Evolutionary conservation across 2,888 invertebrate genomes (phyloP).

Genomic region (Arctia plantaginis): DNA sequence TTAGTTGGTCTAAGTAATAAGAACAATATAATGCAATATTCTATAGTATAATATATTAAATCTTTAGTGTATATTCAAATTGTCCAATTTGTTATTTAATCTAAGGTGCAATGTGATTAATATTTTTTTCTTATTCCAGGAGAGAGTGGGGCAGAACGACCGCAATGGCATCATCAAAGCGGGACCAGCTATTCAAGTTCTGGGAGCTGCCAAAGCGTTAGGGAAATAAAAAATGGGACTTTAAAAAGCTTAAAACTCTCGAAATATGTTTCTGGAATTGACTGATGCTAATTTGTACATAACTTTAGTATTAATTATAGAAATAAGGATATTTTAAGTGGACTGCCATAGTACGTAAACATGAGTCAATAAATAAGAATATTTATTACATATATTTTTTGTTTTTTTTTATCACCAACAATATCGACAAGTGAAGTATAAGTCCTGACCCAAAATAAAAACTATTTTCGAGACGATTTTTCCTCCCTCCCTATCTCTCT

Average conservation of each 20-base stretch:
- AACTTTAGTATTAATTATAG: not conserved
- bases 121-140: conserved; percentile 55
- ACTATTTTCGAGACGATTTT: too few species aligned
- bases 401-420: not conserved
- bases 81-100: too few species aligned
- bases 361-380: not conserved
- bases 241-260: not conserved
- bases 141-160: conserved; percentile 65
- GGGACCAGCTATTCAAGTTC: conserved; percentile 66
- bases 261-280: not conserved
- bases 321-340: not conserved
- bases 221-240: not conserved
- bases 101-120: too few species aligned
- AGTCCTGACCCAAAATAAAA: too few species aligned
- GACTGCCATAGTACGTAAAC: not conserved
- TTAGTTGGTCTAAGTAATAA: not conserved
- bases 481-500: too few species aligned
- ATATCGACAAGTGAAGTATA: not conserved
- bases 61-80: too few species aligned
- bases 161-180: conserved; percentile 72
- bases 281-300: not conserved
- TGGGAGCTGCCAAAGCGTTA: conserved; percentile 24
- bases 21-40: too few species aligned
- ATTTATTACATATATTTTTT: not conserved
- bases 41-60: too few species aligned